Base-by-base conservation (phyloP, 1,140 invertebrate species). In the Drosophila obscura region DNA sequence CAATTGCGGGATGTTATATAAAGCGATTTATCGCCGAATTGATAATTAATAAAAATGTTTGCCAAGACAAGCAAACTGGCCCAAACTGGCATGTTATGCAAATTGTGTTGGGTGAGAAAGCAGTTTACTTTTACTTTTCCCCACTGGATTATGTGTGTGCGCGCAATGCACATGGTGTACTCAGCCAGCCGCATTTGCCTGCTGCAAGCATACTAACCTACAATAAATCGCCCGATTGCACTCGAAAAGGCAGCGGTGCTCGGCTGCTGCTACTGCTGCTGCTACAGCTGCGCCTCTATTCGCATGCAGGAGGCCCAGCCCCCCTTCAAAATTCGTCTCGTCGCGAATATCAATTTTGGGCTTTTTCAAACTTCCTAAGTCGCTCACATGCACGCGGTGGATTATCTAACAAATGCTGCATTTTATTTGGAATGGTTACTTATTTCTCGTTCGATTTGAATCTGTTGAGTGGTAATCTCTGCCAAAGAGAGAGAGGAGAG, bases 81-180 rank as follows among this genome's bases (percentile, higher is more conserved):
- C n/a, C 35, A 26, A 24, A 41, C 62, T 66, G 51, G 76, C 80
- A 56, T 66, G 80, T 82, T 83, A 82, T 82, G 80, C 80, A 82
- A 82, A 82, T 66, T 62, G 61, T 45, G 26, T 24, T 48, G 48
- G 60, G 53, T 46, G 60, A 50, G 75, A 83, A 82, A 83, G 80
- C 68, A 53, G 61, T 60, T 79, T 75, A 83, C 80, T 82, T 82
- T 83, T 82, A 82, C 80, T 83, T 82, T 83, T 72, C 35, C 35
- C 71, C 73, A 63, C 57, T 79, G 76, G 57, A 82, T 68, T 78
- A 65, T 67, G 50, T 51, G 24, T 57, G 16, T 15, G 13, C 65
- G 41, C 64, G 44, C 64, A 41, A 52, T 39, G 35, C 35, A 39
- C 11, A 39, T 39, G 35, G 11, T 39, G 13, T 11, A 13, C 35